These are phyloP conservation scores for Taenioides sp. DNA, from an alignment of 2,797 vertebrate species.

Conservation along the genomic window DNA sequence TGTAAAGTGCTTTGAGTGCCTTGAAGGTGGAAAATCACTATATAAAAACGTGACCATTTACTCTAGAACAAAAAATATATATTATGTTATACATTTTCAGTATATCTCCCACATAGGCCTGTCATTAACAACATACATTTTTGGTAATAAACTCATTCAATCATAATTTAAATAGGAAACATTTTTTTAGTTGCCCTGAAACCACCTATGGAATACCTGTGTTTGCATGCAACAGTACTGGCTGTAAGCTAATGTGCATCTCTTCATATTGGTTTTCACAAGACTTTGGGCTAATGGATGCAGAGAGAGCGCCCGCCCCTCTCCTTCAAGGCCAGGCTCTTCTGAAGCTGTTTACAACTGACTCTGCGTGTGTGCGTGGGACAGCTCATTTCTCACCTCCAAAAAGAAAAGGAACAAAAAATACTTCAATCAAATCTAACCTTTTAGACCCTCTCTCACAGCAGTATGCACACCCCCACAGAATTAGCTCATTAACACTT, in stretches of 20 bases:
- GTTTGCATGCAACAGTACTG: not conserved
- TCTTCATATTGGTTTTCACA: slow-evolving; percentile 2
- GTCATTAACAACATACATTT: not conserved
- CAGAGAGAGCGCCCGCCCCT: not conserved
- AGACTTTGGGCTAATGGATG: slow-evolving; percentile 7
- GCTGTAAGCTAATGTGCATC: not conserved
- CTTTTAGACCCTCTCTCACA: not conserved
- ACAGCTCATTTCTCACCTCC: not conserved
- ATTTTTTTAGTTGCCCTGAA: not conserved
- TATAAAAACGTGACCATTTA: too few species aligned
- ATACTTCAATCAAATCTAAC: not conserved
- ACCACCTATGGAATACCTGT: not conserved
- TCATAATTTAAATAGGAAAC: not conserved
- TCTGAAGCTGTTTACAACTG: slow-evolving; percentile 5
- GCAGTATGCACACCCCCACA: not conserved
- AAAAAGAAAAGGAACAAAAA: not conserved
- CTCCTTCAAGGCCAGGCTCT: not conserved
- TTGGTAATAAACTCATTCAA: not conserved
- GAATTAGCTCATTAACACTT: not conserved
- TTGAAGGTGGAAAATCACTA: too few species aligned
- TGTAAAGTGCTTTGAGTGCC: too few species aligned
- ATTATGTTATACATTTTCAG: too few species aligned
- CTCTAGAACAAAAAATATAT: too few species aligned
- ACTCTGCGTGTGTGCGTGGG: not conserved
- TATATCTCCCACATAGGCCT: too few species aligned